A percentile compares a stretch with the other conserved stretches of the same genome.
Conservation (phyloP, 1,140 invertebrate species). For the Philopotamus ludificatus region DNA sequence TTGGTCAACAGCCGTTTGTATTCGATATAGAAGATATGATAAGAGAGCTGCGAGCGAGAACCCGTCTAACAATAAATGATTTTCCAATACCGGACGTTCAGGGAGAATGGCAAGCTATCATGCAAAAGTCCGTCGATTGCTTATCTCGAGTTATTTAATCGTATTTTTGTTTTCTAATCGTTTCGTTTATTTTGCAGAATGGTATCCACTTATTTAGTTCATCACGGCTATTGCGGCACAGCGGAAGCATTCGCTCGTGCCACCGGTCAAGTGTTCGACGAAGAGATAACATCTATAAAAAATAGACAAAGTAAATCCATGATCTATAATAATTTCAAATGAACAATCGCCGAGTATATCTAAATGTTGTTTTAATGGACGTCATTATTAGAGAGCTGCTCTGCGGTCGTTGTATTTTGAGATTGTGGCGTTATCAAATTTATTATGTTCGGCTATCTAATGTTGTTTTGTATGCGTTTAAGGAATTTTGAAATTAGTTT, state of each 20-base stretch:
- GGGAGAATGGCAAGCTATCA: conserved; percentile 86
- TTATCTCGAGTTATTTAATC: conserved; percentile 14
- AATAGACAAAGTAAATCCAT: conserved; percentile 88
- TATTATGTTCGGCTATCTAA: conserved; percentile 6
- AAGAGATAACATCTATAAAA: conserved; percentile 93
- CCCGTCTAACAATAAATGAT: conserved; percentile 79
- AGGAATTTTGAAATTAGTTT: conserved; percentile 92
- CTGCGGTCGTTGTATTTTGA: too few species aligned
- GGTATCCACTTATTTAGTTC: conserved; percentile 95
- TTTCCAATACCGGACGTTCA: conserved; percentile 84
- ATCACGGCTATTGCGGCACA: conserved; percentile 95
- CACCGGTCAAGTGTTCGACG: conserved; percentile 87
- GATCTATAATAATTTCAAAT: conserved; percentile 15
- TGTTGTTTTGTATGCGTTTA: conserved; percentile 45
- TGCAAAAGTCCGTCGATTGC: conserved; percentile 71
- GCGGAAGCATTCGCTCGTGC: conserved; percentile 93
- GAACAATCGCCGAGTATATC: conserved; percentile 12
- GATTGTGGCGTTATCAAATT: not conserved
- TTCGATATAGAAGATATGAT: conserved; percentile 99
- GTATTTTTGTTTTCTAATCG: conserved; percentile 5
- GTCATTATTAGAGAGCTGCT: not conserved
- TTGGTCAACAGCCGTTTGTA: conserved; percentile 95
- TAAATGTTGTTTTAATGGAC: not conserved
- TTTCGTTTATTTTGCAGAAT: conserved; percentile 64
- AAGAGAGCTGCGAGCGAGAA: conserved; percentile 81